Percentiles rank a stretch among this genome's conserved stretches.
These are phyloP conservation scores for Scelioninae gen. 1 DNA, from an alignment of 2,888 invertebrate genomes.

Conservation along the genomic window DNA sequence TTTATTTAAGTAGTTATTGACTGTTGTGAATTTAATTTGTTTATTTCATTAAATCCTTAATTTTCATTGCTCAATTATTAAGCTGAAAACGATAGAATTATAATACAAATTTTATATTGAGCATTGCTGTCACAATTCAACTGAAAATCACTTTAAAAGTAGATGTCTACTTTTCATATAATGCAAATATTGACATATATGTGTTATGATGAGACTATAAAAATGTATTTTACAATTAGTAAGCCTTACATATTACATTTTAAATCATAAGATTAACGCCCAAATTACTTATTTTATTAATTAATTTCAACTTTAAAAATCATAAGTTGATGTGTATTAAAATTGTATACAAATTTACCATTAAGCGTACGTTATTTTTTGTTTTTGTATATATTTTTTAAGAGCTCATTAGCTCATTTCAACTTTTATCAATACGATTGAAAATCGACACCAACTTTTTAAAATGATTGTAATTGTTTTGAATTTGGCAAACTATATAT, in stretches of 20 bases:
- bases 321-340: conserved; percentile 66
- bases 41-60: background rate
- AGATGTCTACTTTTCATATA: conserved; percentile 15
- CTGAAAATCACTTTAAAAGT: conserved; percentile 26
- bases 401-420: conserved; percentile 43
- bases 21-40: conserved; percentile 15
- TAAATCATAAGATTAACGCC: conserved; percentile 46
- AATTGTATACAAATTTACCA: conserved; percentile 73
- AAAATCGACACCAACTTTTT: conserved; percentile 37
- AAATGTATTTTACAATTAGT: conserved; percentile 59
- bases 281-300: conserved; percentile 45
- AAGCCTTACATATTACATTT: conserved; percentile 44
- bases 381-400: conserved; percentile 17
- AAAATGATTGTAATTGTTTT: conserved; percentile 8
- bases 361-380: conserved; percentile 71
- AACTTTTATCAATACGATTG: conserved; percentile 19
- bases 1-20: conserved; percentile 1
- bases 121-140: conserved; percentile 50
- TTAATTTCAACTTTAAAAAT: conserved; percentile 51
- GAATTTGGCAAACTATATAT: background rate
- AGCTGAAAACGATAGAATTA: conserved; percentile 16
- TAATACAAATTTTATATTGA: conserved; percentile 46
- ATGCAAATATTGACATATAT: conserved; percentile 43
- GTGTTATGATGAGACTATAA: conserved; percentile 55
- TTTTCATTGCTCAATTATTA: background rate